Conservation (phyloP, 2,797 vertebrate species). For the Pangasius macronema region DNA sequence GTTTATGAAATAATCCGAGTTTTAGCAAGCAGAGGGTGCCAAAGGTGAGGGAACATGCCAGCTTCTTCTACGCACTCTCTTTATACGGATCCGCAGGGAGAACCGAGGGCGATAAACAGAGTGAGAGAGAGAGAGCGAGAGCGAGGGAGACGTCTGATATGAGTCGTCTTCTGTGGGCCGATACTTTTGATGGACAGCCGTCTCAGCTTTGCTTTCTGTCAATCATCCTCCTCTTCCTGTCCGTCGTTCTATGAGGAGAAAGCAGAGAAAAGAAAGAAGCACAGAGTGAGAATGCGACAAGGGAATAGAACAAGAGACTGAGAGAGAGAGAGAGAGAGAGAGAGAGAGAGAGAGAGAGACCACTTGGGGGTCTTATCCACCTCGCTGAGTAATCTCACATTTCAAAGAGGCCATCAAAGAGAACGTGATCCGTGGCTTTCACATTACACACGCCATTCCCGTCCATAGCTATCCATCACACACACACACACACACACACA, state of each 20-base stretch:
- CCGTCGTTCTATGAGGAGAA: conserved; percentile 72
- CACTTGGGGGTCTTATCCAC: conserved; percentile 58
- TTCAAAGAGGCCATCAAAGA: conserved; percentile 62
- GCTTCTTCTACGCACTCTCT: neutral
- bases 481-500: conserved; percentile 34
- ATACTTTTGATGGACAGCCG: conserved; percentile 74
- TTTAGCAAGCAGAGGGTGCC: conserved; percentile 65
- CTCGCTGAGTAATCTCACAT: conserved; percentile 63
- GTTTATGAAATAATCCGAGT: conserved; percentile 57
- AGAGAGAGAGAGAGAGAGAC: conserved; percentile 20
- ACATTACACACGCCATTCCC: conserved; percentile 50
- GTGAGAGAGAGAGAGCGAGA: conserved; percentile 2
- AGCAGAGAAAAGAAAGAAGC: conserved; percentile 17
- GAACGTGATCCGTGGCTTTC: conserved; percentile 66
- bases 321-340: neutral
- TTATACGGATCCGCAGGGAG: conserved; percentile 47
- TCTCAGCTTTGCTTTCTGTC: conserved; percentile 80
- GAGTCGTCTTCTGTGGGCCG: conserved; percentile 65
- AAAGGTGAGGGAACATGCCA: conserved; percentile 76
- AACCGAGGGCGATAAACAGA: conserved; percentile 38
- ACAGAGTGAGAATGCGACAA: conserved; percentile 22
- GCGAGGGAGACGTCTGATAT: conserved; percentile 60
- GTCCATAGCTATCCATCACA: conserved; percentile 48
- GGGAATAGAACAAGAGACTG: conserved; percentile 13
- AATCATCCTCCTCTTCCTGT: conserved; percentile 82